Percentiles rank a stretch among this genome's conserved stretches.
Evolutionary conservation across 2,797 vertebrate species (phyloP).

Genomic region (Telmatherina bonti): DNA sequence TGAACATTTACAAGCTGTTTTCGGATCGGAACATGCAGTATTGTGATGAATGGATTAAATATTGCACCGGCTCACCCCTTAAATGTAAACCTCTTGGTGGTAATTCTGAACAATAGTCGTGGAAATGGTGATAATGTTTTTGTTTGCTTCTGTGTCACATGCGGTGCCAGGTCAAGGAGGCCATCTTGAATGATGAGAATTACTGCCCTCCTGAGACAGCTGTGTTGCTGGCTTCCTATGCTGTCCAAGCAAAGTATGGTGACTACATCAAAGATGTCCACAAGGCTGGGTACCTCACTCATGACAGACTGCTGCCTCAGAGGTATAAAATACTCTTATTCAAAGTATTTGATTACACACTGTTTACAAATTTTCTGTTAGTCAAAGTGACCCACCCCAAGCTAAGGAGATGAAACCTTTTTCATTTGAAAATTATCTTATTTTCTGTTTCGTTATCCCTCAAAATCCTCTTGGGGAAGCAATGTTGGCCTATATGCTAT

Average conservation of each 20-base stretch:
- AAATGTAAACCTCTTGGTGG: neutral
- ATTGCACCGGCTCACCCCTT: no score
- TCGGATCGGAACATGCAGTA: no score
- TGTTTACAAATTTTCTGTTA: neutral
- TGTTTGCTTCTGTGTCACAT: neutral
- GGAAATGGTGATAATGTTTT: neutral
- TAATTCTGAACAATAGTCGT: neutral
- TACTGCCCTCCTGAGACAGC: constrained; percentile 98
- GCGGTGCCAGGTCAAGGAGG: constrained; percentile 89
- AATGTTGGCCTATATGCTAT: constrained; percentile 29
- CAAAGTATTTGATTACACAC: no score
- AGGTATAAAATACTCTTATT: constrained; percentile 78
- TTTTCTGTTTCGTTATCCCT: constrained; percentile 18
- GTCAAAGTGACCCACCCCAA: neutral
- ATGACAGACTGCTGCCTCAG: constrained; percentile 95
- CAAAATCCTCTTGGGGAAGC: constrained; percentile 52
- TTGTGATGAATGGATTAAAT: no score
- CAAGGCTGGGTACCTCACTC: constrained; percentile 93
- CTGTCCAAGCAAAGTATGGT: constrained; percentile 95
- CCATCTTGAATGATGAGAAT: constrained; percentile 97
- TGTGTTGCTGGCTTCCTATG: constrained; percentile 94
- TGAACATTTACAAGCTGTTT: no score
- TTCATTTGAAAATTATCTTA: neutral
- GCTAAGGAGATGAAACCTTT: neutral
- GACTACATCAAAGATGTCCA: constrained; percentile 94